phyloP scores from a whole-genome alignment of 2,888 invertebrate species.

The Anarsia innoxiella region DNA sequence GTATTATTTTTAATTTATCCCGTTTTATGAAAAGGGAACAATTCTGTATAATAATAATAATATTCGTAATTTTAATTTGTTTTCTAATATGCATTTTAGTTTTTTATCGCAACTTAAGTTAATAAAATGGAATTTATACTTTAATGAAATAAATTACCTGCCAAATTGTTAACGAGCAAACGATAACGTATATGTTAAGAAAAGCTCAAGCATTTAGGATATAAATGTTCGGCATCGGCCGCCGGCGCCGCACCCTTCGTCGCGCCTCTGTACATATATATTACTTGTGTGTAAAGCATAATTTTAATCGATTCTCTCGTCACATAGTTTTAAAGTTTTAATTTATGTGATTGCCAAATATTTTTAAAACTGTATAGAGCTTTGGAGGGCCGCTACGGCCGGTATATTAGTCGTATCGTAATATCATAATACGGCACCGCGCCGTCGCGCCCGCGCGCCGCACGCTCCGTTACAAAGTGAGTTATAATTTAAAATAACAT shows the following conservation, averaged over 20 bases:
- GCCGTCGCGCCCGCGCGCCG: constrained; percentile 40
- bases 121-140: constrained; percentile 62
- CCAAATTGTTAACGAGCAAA: constrained; percentile 69
- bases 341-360: constrained; percentile 75
- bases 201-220: constrained; percentile 71
- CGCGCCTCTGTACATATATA: constrained; percentile 56
- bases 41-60: constrained; percentile 71
- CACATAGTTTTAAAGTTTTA: constrained; percentile 73
- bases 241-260: constrained; percentile 46
- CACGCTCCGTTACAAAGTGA: constrained; percentile 57
- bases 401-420: constrained; percentile 43
- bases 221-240: constrained; percentile 34
- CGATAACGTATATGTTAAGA: constrained; percentile 63
- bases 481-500: constrained; percentile 74
- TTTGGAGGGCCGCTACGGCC: constrained; percentile 43
- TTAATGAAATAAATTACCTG: constrained; percentile 68
- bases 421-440: constrained; percentile 24
- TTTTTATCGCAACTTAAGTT: constrained; percentile 70
- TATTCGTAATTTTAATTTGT: constrained; percentile 73
- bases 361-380: constrained; percentile 67
- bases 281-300: constrained; percentile 73
- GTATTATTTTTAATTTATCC: constrained; percentile 65
- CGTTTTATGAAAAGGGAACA: constrained; percentile 54
- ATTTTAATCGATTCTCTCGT: constrained; percentile 73
- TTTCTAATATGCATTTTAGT: constrained; percentile 71